Evolutionary conservation across 1,140 invertebrate genomes (phyloP).

Genomic region (Trachymyrmex cornetzi): DNA sequence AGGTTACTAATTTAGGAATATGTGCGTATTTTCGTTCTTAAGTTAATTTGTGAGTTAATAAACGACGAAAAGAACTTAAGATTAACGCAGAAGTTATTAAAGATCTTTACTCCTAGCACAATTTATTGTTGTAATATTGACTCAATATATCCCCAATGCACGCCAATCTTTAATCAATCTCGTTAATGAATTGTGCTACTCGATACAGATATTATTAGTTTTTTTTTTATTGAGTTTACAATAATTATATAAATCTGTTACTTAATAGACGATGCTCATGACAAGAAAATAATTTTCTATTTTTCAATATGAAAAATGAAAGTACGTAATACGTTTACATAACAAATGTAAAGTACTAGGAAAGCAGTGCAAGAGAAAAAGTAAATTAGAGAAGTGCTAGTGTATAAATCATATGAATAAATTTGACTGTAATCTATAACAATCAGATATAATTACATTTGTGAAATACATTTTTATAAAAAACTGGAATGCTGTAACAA

Average conservation of each 20-base stretch:
- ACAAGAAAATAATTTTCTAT: neutral
- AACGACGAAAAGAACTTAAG: neutral
- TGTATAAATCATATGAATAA: slow-evolving; percentile 7
- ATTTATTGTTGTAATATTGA: too few species aligned
- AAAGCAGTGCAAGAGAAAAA: neutral
- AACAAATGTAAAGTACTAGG: neutral
- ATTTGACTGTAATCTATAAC: neutral
- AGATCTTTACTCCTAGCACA: too few species aligned
- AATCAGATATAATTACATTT: neutral
- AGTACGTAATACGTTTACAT: neutral
- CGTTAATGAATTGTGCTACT: too few species aligned
- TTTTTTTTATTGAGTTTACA: neutral
- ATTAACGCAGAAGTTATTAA: too few species aligned
- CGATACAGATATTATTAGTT: too few species aligned
- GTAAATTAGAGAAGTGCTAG: neutral
- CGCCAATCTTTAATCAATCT: too few species aligned
- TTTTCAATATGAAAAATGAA: neutral
- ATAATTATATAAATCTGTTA: slow-evolving; percentile 3
- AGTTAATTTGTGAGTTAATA: neutral
- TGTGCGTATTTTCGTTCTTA: neutral
- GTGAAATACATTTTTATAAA: neutral
- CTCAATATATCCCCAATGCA: too few species aligned
- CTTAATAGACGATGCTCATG: neutral
- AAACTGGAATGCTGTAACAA: neutral
- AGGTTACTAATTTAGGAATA: neutral